A percentile compares a stretch with the other conserved stretches of the same genome.
Conservation (phyloP, 2,113 vertebrate species). For the Sterna hirundo region DNA sequence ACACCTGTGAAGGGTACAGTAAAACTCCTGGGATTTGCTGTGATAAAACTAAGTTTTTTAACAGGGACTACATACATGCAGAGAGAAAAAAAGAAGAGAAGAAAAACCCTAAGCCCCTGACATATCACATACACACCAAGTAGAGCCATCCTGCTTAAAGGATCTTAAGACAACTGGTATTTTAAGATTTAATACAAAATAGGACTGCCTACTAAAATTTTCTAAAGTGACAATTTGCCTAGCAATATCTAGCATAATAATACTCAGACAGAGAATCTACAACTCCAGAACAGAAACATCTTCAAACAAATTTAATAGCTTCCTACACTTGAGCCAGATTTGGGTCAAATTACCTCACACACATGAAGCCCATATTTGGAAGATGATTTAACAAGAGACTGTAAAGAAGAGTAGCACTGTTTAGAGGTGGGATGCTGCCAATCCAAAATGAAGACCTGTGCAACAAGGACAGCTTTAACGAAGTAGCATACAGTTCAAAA, state of each 20-base stretch:
- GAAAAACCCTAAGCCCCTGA: background rate
- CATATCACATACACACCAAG: background rate
- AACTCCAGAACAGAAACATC: background rate
- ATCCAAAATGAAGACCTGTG: background rate
- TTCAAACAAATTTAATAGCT: background rate
- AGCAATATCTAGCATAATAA: background rate
- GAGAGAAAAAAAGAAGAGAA: background rate
- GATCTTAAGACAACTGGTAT: background rate
- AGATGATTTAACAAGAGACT: background rate
- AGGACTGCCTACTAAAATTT: background rate
- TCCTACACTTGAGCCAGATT: background rate
- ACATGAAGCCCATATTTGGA: background rate
- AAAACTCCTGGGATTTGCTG: background rate
- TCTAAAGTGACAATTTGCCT: background rate
- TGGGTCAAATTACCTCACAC: background rate
- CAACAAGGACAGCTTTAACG: background rate
- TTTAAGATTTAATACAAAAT: background rate
- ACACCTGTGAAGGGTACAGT: background rate
- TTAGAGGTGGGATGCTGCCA: background rate
- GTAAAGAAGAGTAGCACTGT: background rate
- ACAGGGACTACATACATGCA: background rate
- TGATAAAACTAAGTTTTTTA: background rate
- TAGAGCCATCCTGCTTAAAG: background rate
- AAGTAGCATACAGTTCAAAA: background rate
- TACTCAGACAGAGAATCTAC: background rate